Evolutionary conservation across 2,888 invertebrate species (phyloP), one percentile per base, ranked within the genome.

Genomic region (Epinotia demarniana): DNA sequence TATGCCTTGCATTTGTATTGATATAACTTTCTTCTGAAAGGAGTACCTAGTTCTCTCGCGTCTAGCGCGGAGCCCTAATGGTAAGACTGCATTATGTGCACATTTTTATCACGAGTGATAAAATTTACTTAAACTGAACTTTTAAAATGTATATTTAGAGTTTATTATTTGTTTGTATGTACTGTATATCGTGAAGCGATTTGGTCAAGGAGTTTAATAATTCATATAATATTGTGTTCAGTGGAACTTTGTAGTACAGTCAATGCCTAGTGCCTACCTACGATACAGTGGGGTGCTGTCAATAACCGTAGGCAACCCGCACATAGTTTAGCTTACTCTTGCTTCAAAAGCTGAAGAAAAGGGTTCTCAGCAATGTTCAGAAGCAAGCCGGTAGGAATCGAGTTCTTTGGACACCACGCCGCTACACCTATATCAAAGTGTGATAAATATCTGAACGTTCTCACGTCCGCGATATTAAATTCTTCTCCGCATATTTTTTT

Each of bases 31-130:
- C 39, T 46, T 55, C 43, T n/a, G 55, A 33, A 16, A 62, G 60
- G 33, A 53, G 66, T 66, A 55, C n/a, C 23, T 72, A 61, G 43
- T 13, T 62, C 27, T 55, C 57, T 33, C 57, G 57, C 63, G 57
- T 33, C 62, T 16, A 62, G 39, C 62, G 53, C 19, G 39, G 39
- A 55, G 62, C 23, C 53, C 12, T 62, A 74, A 58, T 19, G 12
- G 58, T 63, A 70, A 74, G 74, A 74, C 74, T 74, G 74, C 63
- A 33, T 64, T 23, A 60, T 60, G 49, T 69, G 69, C n/a, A n/a
- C 69, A 70, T 74, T 58, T 58, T 70, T 74, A 27, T 63, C 49
- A 62, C 43, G 53, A 63, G 49, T 75, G 58, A 75, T 74, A 16
- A 39, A 74, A 58, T 18, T 39, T 11, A 55, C 33, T 55, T 57